Base-by-base conservation (phyloP, 2,888 invertebrate genomes). In the Calliphora vomitoria region DNA sequence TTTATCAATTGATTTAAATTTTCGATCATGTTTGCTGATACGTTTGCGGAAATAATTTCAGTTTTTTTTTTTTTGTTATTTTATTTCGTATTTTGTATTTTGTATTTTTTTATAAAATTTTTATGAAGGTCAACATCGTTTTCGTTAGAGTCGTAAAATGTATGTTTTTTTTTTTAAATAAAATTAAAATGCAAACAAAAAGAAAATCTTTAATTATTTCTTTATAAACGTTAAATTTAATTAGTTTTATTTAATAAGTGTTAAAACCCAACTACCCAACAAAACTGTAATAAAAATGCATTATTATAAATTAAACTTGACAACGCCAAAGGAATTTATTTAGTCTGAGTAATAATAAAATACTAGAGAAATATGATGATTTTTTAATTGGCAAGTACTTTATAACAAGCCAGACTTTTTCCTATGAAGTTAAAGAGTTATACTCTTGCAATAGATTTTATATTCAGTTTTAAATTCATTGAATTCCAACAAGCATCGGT, bases 11-110 rank as follows among this genome's bases (percentile, higher is more conserved):
- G 50, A 76, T 80, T 84, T 35, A 66, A 72, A 58, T 88, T 90
- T 85, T 90, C 89, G 89, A 90, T 91, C 91, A 90, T 90, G 90
- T 91, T 91, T 91, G 90, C 88, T 90, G 20, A 64, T 79, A 82
- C 90, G 90, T 90, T 92, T 91, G 91, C 92, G 92, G 92, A 92
- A 92, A 92, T 90, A 91, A 90, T 91, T 91, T 91, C 35, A 25
- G 20, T 69, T 44, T 83, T 53, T 44, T n/a, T 69, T 44, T 83
- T 64, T 68, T 35, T 58, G 11, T 15, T n/a, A 31, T 58, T 25
- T 44, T 20, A 11, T 35, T 20, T 89, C 89, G 89, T 90, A 89
- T 89, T 89, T 89, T 89, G 89, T 90, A 89, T 89, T 89, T 89
- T 89, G 80, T 20, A 47, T 81, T 76, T 69, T 35, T 50, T 53